Percentiles rank a stretch among this genome's conserved stretches.
Conservation (phyloP, 2,888 invertebrate species). For the Cantharis lateralis region DNA sequence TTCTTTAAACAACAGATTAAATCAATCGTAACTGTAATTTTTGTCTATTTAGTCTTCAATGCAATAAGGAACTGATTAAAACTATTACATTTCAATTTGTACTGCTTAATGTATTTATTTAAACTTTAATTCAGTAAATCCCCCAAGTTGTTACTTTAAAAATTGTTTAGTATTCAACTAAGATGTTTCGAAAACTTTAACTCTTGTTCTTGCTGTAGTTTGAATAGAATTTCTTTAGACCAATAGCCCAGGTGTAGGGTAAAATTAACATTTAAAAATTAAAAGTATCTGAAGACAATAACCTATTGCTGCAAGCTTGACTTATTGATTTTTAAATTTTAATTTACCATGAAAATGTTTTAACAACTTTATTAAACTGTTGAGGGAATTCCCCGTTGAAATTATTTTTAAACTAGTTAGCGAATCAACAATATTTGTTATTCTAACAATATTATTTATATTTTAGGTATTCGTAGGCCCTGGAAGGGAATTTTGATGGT, state of each 20-base stretch:
- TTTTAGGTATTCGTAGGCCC: slow-evolving; percentile 84
- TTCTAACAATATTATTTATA: neutral
- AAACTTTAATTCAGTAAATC: neutral
- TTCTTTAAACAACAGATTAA: neutral
- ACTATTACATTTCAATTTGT: neutral
- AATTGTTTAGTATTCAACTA: no score
- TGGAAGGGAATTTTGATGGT: slow-evolving; percentile 98
- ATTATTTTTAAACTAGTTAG: no score
- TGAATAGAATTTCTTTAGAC: neutral
- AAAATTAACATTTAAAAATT: neutral
- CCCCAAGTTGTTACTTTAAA: neutral
- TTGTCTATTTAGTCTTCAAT: neutral
- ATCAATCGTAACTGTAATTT: neutral
- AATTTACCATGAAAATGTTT: neutral
- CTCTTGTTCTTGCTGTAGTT: neutral
- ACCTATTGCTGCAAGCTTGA: neutral
- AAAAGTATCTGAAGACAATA: neutral
- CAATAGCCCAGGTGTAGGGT: neutral
- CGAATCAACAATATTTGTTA: no score
- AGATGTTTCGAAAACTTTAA: neutral
- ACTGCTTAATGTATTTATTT: neutral
- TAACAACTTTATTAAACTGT: neutral
- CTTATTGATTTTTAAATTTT: neutral
- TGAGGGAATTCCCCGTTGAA: neutral
- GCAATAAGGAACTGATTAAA: neutral